Percentiles rank a stretch among this genome's conserved stretches.
Conservation (phyloP, 2,797 vertebrate species). For the Eulemur rubriventer region DNA sequence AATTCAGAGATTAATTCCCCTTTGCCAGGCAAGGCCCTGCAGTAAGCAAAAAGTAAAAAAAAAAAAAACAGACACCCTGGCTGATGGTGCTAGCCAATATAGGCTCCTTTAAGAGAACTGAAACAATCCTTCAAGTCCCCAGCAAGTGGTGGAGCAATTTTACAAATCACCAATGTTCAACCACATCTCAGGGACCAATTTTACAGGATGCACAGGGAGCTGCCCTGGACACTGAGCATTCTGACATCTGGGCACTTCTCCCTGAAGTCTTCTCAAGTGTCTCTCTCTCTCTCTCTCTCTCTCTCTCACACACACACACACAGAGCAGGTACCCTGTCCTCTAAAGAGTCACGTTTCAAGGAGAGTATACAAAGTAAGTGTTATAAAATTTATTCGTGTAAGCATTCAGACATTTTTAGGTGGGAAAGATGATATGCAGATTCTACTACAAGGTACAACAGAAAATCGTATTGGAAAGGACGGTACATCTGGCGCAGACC, state of each 20-base stretch:
- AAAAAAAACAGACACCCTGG: not conserved
- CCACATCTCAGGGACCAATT: not conserved
- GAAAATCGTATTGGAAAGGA: slow-evolving; percentile 60
- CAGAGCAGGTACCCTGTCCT: not conserved
- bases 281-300: not conserved
- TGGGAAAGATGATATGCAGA: slow-evolving; percentile 57
- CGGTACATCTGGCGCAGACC: slow-evolving; percentile 27
- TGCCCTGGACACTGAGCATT: not conserved
- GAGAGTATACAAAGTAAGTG: slow-evolving; percentile 70
- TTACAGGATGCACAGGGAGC: not conserved
- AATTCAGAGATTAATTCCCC: not conserved
- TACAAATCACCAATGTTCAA: not conserved
- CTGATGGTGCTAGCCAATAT: too few relatives aligned
- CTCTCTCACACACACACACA: not conserved
- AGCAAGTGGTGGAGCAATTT: not conserved
- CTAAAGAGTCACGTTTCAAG: slow-evolving; percentile 61
- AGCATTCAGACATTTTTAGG: slow-evolving; percentile 73
- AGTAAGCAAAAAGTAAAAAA: not conserved
- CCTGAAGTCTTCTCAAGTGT: not conserved
- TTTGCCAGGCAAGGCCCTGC: not conserved
- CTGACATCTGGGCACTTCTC: not conserved
- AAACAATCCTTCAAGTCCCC: not conserved
- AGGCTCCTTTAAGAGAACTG: rapidly evolving
- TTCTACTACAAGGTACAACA: slow-evolving; percentile 69
- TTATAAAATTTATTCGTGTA: slow-evolving; percentile 79